A percentile compares a stretch with the other conserved stretches of the same genome.
Evolutionary conservation across 2,888 invertebrate genomes (phyloP).

Genomic region (Rhagophthalmus giganteus): DNA sequence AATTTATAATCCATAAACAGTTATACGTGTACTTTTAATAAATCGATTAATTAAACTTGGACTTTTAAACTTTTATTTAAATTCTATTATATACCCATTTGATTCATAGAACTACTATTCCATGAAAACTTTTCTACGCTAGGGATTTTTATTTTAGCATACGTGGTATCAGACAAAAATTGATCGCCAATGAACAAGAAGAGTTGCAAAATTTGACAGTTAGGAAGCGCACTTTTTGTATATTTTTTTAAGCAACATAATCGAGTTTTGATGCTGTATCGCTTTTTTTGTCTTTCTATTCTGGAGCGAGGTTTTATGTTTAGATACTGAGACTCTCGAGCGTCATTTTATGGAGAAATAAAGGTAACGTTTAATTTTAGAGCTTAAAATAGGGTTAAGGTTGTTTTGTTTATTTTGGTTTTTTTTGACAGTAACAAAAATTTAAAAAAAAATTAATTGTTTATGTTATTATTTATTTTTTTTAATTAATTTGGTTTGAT

Average conservation of each 20-base stretch:
- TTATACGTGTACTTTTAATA: no score
- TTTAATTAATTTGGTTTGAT: conserved; percentile 3
- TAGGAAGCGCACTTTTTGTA: conserved; percentile 50
- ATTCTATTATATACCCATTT: no score
- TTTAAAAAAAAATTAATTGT: conserved; percentile 36
- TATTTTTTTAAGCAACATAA: conserved; percentile 47
- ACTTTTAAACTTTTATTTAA: no score
- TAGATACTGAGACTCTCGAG: conserved; percentile 9
- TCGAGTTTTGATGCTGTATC: conserved; percentile 41
- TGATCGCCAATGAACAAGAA: conserved; percentile 35
- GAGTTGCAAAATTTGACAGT: conserved; percentile 41
- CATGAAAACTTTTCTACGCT: no score
- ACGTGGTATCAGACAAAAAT: conserved; percentile 37
- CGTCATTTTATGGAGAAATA: conserved; percentile 14
- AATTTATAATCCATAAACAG: no score
- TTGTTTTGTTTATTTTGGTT: conserved; percentile 46
- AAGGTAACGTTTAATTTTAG: conserved; percentile 20
- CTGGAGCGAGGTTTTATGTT: conserved; percentile 35
- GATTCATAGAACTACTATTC: no score
- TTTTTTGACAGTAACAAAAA: conserved; percentile 44
- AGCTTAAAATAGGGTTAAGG: conserved; percentile 33
- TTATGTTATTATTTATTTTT: conserved; percentile 11
- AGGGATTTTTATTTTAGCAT: background rate
- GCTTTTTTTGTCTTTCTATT: conserved; percentile 45
- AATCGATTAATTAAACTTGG: no score